phyloP scores from a whole-genome alignment of 2,113 vertebrate species.

The Crotalus viridis region DNA sequence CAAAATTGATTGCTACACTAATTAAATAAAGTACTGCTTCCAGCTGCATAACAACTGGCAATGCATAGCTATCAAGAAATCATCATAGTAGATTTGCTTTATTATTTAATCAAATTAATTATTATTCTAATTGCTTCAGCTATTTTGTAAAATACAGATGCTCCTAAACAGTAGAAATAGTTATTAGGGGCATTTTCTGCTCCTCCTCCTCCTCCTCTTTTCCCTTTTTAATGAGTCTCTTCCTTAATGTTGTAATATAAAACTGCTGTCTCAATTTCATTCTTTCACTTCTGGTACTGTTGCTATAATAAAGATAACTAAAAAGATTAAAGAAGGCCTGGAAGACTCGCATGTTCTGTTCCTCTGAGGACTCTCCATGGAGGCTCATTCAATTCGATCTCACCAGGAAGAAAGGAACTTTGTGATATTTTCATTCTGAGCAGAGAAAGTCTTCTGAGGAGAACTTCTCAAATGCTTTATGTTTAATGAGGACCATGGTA shows the following conservation, averaged over 20 bases:
- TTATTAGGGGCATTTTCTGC: neutral
- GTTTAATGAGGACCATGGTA: conserved; percentile 38
- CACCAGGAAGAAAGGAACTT: conserved; percentile 71
- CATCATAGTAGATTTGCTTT: neutral
- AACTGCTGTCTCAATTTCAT: conserved; percentile 59
- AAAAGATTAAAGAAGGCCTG: conserved; percentile 50
- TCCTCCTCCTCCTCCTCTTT: neutral
- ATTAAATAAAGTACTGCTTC: neutral
- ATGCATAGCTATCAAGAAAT: neutral
- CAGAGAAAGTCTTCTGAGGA: conserved; percentile 54
- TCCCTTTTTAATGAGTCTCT: neutral
- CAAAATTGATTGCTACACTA: neutral
- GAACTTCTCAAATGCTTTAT: conserved; percentile 48
- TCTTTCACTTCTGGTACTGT: neutral
- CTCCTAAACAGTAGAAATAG: neutral
- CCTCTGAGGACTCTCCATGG: conserved; percentile 1
- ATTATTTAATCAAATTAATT: neutral
- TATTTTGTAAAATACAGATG: neutral
- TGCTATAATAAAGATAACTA: conserved; percentile 6
- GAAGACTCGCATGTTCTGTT: conserved; percentile 56
- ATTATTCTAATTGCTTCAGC: neutral
- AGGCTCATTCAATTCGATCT: conserved; percentile 53
- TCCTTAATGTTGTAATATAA: neutral
- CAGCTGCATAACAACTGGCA: neutral
- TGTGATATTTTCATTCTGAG: conserved; percentile 50